Percentiles rank a stretch among this genome's conserved stretches.
Evolutionary conservation across 2,113 vertebrate genomes (phyloP).

Genomic region (Otus sunia): DNA sequence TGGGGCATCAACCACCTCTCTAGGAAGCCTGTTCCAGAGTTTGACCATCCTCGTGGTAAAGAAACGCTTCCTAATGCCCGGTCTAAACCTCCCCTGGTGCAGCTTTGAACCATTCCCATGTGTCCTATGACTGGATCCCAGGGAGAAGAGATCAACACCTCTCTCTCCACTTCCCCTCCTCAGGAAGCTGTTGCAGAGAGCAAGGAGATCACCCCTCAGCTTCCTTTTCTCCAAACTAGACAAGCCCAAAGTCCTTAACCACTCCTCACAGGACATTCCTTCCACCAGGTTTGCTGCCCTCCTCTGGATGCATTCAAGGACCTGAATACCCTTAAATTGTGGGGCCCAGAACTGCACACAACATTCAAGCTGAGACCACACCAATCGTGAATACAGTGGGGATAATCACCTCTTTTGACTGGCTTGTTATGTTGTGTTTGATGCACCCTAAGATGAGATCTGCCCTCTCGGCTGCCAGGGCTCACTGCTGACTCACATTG

Average conservation of each 20-base stretch:
- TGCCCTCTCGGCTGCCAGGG: not conserved
- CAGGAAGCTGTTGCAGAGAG: not conserved
- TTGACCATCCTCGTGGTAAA: not conserved
- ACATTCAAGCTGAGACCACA: accelerated
- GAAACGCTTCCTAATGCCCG: not conserved
- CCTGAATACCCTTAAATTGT: not conserved
- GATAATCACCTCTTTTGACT: not conserved
- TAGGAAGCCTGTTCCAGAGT: not conserved
- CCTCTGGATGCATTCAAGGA: not conserved
- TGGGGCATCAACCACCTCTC: accelerated
- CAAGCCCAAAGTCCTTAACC: not conserved
- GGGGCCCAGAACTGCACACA: no score
- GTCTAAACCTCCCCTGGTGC: not conserved
- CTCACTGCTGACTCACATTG: not conserved
- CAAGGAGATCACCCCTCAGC: not conserved
- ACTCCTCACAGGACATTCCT: not conserved
- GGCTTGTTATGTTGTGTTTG: not conserved
- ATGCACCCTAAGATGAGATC: accelerated
- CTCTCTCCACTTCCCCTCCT: not conserved
- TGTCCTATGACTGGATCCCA: no score
- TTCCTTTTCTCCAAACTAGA: not conserved
- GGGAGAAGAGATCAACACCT: not conserved
- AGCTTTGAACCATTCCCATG: not conserved
- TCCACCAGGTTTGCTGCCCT: not conserved
- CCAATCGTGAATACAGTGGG: accelerated